Evolutionary conservation across 1,140 invertebrate genomes (phyloP).

Genomic region (Eciton burchellii): DNA sequence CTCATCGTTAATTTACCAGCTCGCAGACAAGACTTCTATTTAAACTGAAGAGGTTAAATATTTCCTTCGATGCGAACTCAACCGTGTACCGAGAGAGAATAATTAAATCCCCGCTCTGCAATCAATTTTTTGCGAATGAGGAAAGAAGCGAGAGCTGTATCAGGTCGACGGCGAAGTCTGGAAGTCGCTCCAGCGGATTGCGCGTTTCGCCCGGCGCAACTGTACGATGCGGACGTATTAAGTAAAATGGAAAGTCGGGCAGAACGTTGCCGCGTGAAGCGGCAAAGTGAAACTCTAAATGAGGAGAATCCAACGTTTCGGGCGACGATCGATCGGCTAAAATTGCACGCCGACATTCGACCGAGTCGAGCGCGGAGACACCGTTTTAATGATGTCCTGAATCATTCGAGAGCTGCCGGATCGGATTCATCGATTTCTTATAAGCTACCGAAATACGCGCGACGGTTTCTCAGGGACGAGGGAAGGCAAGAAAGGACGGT

Average conservation of each 20-base stretch:
- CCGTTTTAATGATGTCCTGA: neutral
- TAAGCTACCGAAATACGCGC: conserved; percentile 36
- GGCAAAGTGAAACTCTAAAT: conserved; percentile 5
- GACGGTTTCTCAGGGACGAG: neutral
- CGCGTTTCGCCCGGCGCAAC: too few relatives aligned
- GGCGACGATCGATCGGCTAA: neutral
- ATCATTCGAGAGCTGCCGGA: conserved; percentile 53
- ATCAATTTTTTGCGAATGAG: conserved; percentile 50
- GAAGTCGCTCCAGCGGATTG: conserved; percentile 38
- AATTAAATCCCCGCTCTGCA: conserved; percentile 57
- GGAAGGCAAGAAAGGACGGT: conserved; percentile 60
- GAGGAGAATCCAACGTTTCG: neutral
- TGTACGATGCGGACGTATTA: conserved; percentile 35
- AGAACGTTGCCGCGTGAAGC: neutral
- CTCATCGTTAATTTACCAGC: conserved; percentile 50
- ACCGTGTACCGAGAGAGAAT: conserved; percentile 46
- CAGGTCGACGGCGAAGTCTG: conserved; percentile 22
- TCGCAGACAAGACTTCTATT: conserved; percentile 53
- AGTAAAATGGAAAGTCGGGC: conserved; percentile 11
- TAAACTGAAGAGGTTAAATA: conserved; percentile 55
- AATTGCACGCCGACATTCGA: neutral
- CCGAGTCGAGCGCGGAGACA: conserved; percentile 10
- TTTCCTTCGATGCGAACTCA: conserved; percentile 56
- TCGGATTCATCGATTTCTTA: conserved; percentile 68
- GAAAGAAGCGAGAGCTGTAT: conserved; percentile 32